Evolutionary conservation across 1,140 invertebrate species (phyloP).

Genomic region (Chironomus striatipennis): DNA sequence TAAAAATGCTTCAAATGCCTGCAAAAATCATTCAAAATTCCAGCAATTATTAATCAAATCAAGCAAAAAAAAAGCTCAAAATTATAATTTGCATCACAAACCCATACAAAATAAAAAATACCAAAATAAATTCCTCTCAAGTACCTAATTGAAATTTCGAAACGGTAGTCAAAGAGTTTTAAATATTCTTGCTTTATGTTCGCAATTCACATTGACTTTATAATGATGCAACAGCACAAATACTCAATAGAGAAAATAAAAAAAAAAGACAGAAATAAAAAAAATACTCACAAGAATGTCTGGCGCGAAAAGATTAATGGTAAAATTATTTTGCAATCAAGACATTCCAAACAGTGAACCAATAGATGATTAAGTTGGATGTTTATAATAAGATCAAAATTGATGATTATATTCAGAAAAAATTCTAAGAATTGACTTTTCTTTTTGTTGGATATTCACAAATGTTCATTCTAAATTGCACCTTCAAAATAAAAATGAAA

Average conservation of each 20-base stretch:
- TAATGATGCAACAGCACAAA: background rate
- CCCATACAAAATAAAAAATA: no score
- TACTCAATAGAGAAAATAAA: no score
- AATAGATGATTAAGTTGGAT: background rate
- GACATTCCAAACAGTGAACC: no score
- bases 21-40: no score
- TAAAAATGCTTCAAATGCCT: no score
- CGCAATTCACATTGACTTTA: background rate
- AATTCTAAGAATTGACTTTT: conserved; percentile 2
- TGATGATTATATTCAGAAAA: background rate
- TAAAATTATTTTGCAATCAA: no score
- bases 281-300: background rate
- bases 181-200: background rate
- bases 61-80: no score
- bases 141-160: conserved; percentile 1
- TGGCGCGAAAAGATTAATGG: background rate
- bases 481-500: background rate
- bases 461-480: background rate
- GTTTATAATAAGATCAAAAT: no score
- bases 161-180: background rate
- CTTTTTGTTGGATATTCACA: background rate
- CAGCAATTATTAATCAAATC: no score
- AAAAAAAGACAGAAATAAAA: no score
- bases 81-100: no score
- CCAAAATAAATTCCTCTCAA: background rate